Evolutionary conservation across 1,140 invertebrate genomes (phyloP), one percentile per base, ranked within the genome.

Genomic region (Megathymus violae): DNA sequence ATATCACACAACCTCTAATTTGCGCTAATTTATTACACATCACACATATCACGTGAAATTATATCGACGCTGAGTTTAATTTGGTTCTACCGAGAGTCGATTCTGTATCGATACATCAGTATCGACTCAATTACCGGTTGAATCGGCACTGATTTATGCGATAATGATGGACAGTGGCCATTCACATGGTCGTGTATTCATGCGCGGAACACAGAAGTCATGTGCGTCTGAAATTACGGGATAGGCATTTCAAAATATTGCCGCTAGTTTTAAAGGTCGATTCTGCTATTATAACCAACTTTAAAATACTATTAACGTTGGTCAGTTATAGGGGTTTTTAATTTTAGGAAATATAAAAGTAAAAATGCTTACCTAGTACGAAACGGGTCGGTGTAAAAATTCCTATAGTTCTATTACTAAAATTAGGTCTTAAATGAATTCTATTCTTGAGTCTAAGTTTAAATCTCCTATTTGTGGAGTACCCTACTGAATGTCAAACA

Each of bases 131-230:
- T 82, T 82, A 82, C 78, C 61, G 74, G 69, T 80, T 70, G 75
- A 77, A 82, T 80, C 78, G 78, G 65, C 71, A 79, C 68, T 80
- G 80, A 85, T 83, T 83, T 85, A 85, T 85, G 70, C 72, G 82
- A 82, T 85, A 85, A 85, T 83, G 74, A 79, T 69, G 52, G 80
- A 59, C 63, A 67, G 64, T 72, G 64, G 67, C 68, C 65, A 76
- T 82, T 77, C 79, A 78, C 67, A 69, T 73, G 58, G 61, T 46
- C 19, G 51, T 34, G 67, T 59, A 67, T 71, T 71, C 63, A 71
- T 63, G 68, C 67, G 75, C 78, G 80, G 71, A 82, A 76, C 74
- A 76, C 76, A 73, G 82, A 68, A 85, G 82, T 78, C 82, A 75
- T 80, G 67, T 77, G 77, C 75, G 62, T 31, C 43, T 50, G 59